Evolutionary conservation across 2,888 invertebrate genomes (phyloP).

Genomic region (Bellardia bayeri): DNA sequence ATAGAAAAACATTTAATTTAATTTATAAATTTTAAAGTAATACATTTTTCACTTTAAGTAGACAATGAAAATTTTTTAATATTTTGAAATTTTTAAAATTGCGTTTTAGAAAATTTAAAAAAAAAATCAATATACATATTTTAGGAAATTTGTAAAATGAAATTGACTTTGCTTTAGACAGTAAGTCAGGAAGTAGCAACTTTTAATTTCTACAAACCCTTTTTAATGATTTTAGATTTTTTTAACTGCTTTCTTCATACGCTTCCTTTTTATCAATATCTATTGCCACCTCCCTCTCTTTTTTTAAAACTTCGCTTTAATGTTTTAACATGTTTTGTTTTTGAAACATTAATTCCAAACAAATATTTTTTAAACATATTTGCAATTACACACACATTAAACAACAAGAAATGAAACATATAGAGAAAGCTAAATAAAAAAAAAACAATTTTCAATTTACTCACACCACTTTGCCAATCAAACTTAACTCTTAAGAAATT

Average conservation of each 20-base stretch:
- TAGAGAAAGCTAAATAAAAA: conserved; percentile 45
- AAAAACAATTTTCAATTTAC: conserved; percentile 72
- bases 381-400: conserved; percentile 82
- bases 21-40: too few relatives aligned
- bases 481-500: conserved; percentile 68
- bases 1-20: too few relatives aligned
- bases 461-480: conserved; percentile 58
- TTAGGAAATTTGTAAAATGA: not conserved
- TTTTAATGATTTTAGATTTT: too few relatives aligned
- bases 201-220: too few relatives aligned
- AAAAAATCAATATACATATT: not conserved
- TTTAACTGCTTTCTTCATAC: not conserved
- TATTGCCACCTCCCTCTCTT: not conserved
- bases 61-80: not conserved
- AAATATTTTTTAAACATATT: conserved; percentile 75
- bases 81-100: not conserved
- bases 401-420: conserved; percentile 68
- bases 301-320: conserved; percentile 28
- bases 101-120: not conserved
- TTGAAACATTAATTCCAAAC: conserved; percentile 72
- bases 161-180: not conserved
- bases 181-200: too few relatives aligned
- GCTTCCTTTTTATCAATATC: not conserved
- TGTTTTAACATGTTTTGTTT: conserved; percentile 69
- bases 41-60: too few relatives aligned